Evolutionary conservation across 2,888 invertebrate genomes (phyloP), one percentile per base, ranked within the genome.

Genomic region (Hypomecis punctinalis): DNA sequence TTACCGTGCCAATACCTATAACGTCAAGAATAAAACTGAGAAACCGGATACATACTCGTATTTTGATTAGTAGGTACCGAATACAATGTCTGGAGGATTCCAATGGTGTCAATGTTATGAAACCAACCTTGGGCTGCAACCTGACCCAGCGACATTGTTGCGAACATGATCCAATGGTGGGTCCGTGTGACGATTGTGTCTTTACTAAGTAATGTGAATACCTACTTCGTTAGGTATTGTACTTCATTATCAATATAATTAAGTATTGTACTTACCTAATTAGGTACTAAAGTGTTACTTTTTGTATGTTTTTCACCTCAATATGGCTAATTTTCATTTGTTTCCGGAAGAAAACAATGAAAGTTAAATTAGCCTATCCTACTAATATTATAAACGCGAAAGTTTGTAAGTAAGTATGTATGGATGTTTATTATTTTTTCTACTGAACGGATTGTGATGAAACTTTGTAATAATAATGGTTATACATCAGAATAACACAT

Each of bases 91-190:
- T 64, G 59, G 76, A 75, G 76, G 83, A 84, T 84, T 84, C 84
- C 82, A 80, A 72, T 79, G 80, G 81, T 84, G 79, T 84, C 79
- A 80, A 75, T 84, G 82, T 89, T 88, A 81, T 88, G 81, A 82
- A 79, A 79, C 70, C 87, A 82, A 88, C 91, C 88, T 91, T 90
- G 89, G 74, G 86, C 77, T 86, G 89, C 74, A 82, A 91, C 75
- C 56, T 68, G 88, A 90, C 81, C 65, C 75, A 78, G 87, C 88
- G 89, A 81, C 86, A 79, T 82, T 83, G 82, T 85, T 83, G 81
- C 72, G 73, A 87, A 87, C 75, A 67, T 61, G 83, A 87, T 77
- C 76, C 79, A 72, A 65, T 63, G 71, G 66, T 63, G 48, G n/a
- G 40, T 46, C 51, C 67, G 69, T 73, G 76, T 74, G 67, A 71